Percentiles rank a stretch among this genome's conserved stretches.
Evolutionary conservation across 2,797 vertebrate species (phyloP).

Genomic region (Hybognathus amarus): DNA sequence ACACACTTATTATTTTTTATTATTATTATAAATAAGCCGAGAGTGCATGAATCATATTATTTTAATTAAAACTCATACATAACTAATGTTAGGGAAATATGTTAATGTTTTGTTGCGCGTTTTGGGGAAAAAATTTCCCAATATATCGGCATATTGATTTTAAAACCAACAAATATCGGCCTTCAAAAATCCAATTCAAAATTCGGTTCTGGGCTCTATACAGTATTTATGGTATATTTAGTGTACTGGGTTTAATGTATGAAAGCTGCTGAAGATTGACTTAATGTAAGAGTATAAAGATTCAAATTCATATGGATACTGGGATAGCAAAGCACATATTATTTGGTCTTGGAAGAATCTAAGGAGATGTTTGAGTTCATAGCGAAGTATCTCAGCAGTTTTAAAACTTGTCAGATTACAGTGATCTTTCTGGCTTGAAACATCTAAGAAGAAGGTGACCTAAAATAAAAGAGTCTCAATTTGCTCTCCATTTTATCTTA

Average conservation of each 20-base stretch:
- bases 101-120: too few species aligned
- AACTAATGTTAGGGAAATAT: too few species aligned
- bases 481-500: conserved; percentile 8
- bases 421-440: neutral
- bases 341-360: neutral
- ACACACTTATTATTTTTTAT: too few species aligned
- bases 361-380: neutral
- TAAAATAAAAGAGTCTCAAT: neutral
- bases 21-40: too few species aligned
- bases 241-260: neutral
- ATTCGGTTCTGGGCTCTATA: too few species aligned
- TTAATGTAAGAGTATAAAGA: neutral
- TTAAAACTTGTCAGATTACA: neutral
- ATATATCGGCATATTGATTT: too few species aligned
- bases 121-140: too few species aligned
- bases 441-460: neutral
- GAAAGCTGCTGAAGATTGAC: neutral
- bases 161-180: too few species aligned
- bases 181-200: too few species aligned
- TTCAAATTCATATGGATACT: neutral
- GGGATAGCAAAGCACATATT: neutral
- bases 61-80: too few species aligned
- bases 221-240: neutral
- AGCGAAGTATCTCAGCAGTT: neutral
- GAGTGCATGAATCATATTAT: too few species aligned